Conservation (phyloP, 1,140 invertebrate species). For the Palaemon carinicauda region DNA sequence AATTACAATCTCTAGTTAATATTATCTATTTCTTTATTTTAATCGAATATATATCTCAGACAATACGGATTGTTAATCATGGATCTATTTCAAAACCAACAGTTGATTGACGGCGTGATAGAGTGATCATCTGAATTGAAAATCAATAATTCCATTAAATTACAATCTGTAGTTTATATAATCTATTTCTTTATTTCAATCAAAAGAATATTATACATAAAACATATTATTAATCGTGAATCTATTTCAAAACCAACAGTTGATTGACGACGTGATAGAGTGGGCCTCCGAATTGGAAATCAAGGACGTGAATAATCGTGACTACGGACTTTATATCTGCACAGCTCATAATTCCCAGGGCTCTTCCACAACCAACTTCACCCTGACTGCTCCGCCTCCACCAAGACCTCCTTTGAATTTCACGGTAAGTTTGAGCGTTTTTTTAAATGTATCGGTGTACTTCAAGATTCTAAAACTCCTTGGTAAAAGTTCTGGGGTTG, state of each 20-base stretch:
- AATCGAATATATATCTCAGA: too few species aligned
- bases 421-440: not conserved
- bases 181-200: too few species aligned
- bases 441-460: too few species aligned
- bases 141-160: too few species aligned
- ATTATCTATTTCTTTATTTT: too few species aligned
- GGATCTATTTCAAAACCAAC: not conserved
- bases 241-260: not conserved
- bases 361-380: not conserved
- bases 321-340: conserved; percentile 24
- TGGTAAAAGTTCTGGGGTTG: too few species aligned
- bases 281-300: conserved; percentile 34
- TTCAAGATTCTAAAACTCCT: too few species aligned
- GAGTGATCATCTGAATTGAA: conserved; percentile 31
- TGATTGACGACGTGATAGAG: conserved; percentile 26
- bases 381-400: not conserved
- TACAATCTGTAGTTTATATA: too few species aligned
- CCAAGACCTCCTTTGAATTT: not conserved
- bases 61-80: not conserved
- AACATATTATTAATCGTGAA: not conserved
- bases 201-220: too few species aligned
- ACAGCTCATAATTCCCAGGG: conserved; percentile 23
- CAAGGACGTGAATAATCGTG: not conserved
- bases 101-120: conserved; percentile 25
- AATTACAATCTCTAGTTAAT: too few species aligned